Conservation (phyloP, 2,888 invertebrate genomes). For the Drosophila siamana region DNA sequence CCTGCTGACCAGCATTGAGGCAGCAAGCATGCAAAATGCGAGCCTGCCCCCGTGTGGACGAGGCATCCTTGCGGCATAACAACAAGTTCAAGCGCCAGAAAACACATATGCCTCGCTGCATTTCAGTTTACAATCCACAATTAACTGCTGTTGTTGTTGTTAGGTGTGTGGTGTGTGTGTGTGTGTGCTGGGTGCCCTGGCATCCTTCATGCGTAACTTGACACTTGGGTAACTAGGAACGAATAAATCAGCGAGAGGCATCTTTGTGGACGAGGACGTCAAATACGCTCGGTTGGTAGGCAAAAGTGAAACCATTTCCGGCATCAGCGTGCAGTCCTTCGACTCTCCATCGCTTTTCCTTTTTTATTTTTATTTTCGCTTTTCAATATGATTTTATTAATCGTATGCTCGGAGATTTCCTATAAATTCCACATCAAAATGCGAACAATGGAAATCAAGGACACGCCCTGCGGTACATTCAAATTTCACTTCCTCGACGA, state of each 20-base stretch:
- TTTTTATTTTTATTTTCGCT: slow-evolving; percentile 43
- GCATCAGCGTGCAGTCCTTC: slow-evolving; percentile 73
- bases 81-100: slow-evolving; percentile 66
- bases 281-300: slow-evolving; percentile 37
- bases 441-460: slow-evolving; percentile 53
- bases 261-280: slow-evolving; percentile 34
- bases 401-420: slow-evolving; percentile 53
- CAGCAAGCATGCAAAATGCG: slow-evolving; percentile 73
- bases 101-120: slow-evolving; percentile 69
- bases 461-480: slow-evolving; percentile 71
- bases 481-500: slow-evolving; percentile 72
- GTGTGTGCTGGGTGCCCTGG: slow-evolving; percentile 46
- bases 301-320: slow-evolving; percentile 81
- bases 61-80: slow-evolving; percentile 29
- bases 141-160: slow-evolving; percentile 44
- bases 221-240: slow-evolving; percentile 80
- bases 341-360: slow-evolving; percentile 75
- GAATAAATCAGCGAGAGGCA: slow-evolving; percentile 71
- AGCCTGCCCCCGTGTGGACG: slow-evolving; percentile 46
- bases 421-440: slow-evolving; percentile 72
- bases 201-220: slow-evolving; percentile 70
- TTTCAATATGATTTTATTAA: slow-evolving; percentile 10
- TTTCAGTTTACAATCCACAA: slow-evolving; percentile 59
- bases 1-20: slow-evolving; percentile 65
- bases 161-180: neutral